A percentile compares a stretch with the other conserved stretches of the same genome.
phyloP scores from a whole-genome alignment of 2,113 vertebrate genomes.

The Hypocryptadius cinnamomeus region DNA sequence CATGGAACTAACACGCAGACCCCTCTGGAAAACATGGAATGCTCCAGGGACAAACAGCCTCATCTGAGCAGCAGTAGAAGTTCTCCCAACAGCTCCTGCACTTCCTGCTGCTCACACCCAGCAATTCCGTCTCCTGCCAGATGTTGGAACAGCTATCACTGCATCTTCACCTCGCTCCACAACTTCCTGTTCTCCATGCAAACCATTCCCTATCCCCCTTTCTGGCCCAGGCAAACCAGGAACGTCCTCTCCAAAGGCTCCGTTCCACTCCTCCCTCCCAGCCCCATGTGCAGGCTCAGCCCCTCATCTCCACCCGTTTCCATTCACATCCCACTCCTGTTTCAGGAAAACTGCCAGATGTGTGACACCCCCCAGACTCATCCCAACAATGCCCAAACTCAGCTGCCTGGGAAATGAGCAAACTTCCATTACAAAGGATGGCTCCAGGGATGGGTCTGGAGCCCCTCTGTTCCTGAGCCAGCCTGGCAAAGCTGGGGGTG shows the following conservation, averaged over 20 bases:
- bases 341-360: neutral
- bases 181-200: neutral
- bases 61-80: neutral
- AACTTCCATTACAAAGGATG: neutral
- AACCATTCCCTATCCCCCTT: neutral
- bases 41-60: neutral
- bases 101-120: neutral
- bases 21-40: neutral
- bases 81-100: neutral
- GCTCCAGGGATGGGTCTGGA: neutral
- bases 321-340: neutral
- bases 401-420: neutral
- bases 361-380: too few species aligned
- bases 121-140: neutral
- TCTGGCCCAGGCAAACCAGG: neutral
- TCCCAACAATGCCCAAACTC: neutral
- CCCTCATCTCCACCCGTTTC: neutral
- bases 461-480: neutral
- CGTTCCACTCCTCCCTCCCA: neutral
- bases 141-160: neutral
- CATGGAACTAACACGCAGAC: fast-evolving
- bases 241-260: neutral
- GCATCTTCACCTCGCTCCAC: neutral
- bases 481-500: neutral
- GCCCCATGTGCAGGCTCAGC: neutral